phyloP scores from a whole-genome alignment of 2,113 vertebrate species.

The Xiphophorus couchianus region DNA sequence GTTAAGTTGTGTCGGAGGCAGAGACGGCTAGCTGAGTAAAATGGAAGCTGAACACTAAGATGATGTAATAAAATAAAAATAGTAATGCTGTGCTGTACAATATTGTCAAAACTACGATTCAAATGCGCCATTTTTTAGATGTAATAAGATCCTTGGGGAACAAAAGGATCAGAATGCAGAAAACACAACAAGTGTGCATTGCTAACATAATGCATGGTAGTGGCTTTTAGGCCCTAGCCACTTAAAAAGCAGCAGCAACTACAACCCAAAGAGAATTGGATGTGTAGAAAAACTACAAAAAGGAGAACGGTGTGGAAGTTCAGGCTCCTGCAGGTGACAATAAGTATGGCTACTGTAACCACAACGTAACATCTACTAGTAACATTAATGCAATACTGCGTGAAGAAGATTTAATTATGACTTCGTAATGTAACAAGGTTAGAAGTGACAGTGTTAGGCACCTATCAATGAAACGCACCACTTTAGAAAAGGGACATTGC shows the following conservation, averaged over 20 bases:
- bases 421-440: not conserved
- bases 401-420: not conserved
- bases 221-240: not conserved
- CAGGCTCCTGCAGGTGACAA: not conserved
- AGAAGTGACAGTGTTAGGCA: not conserved
- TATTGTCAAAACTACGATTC: not conserved
- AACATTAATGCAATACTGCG: not conserved
- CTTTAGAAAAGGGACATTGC: not conserved
- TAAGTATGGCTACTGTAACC: not conserved
- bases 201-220: not conserved
- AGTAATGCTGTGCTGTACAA: not conserved
- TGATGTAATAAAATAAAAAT: not conserved
- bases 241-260: not conserved
- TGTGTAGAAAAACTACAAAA: not conserved
- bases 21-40: not conserved
- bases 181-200: not conserved
- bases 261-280: not conserved
- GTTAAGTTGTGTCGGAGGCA: not conserved
- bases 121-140: not conserved
- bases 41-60: not conserved
- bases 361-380: not conserved
- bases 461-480: no score
- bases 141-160: not conserved
- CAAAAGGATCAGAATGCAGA: not conserved
- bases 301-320: not conserved